Evolutionary conservation across 2,113 vertebrate species (phyloP), one percentile per base, ranked within the genome.

Genomic region (Garra rufa): DNA sequence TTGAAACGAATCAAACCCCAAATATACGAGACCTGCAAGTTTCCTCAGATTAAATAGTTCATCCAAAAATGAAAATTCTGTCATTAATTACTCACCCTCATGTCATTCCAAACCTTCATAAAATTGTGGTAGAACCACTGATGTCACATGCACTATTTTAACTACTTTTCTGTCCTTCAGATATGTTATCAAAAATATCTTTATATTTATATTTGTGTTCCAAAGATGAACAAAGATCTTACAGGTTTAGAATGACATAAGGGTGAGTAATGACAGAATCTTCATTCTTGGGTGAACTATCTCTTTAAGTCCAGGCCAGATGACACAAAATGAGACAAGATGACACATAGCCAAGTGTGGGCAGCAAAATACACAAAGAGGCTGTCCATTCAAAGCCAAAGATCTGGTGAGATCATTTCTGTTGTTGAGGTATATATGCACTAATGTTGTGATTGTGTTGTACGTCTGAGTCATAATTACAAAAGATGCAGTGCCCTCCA

Each of bases 331-430:
- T 78, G 6, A 44, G 13, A 61, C 15, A 17, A 61, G 76, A 44
- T 78, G 38, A 44, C n/a, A 34, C 57, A 19, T 10, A 15, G 7
- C 52, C 59, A 78, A 80, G 82, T 61, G 75, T 52, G 81, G 81
- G 46, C 41, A 85, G 81, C 80, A 44, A 80, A 85, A 89, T 5
- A 75, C 21, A 24, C 69, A 19, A 30, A 48, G 41, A 34, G 24
- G 15, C 43, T 19, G 43, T 65, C 24, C 30, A 43, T 30, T 44
- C 24, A 28, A 34, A 69, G 69, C 74, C 38, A 83, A 78, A 87
- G 76, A 82, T 88, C 88, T 89, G 76, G 61, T 88, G 43, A 83
- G 15, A 88, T 87, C 86, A 90, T 90, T 4, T 41, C 61, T 83
- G 81, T 89, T 44, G 74, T 82, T 86, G 71, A 87, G 87, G 67